Evolutionary conservation across 2,888 invertebrate genomes (phyloP), one percentile per base, ranked within the genome.

Genomic region (Pachliopta kotzebuea): DNA sequence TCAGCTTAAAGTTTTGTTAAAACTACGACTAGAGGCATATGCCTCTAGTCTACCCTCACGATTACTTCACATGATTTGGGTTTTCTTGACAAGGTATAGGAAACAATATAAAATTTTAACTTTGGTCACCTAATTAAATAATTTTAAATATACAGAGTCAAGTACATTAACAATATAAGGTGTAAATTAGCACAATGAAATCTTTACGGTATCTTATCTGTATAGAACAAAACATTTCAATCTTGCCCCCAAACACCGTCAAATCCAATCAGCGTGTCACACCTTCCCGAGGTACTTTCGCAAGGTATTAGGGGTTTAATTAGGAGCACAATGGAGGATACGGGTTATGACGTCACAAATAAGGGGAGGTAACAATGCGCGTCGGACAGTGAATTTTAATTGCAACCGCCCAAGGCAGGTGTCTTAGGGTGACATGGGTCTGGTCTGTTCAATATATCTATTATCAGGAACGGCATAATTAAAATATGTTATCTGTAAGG

Each of bases 291-390:
- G 29, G 65, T 65, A 60, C 66, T 66, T 68, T 67, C 74, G 76
- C 69, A 70, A 71, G 69, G 68, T 76, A 78, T 80, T 80, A 81
- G 80, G 74, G 75, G 74, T 81, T 86, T 85, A 85, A 86, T 86
- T 84, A 84, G 77, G 75, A 72, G 71, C 73, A 79, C 79, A 80
- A 79, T 80, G 77, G 65, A 52, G 42, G 83, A 72, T 67, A 70
- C 60, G 76, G 78, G 69, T 67, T 71, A 69, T 76, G 75, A 76
- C 76, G 75, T 77, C 77, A 76, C 75, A 73, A 72, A 74, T 72
- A 73, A 71, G 69, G 72, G 72, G 42, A 49, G 71, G 70, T 76
- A 76, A 84, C 83, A 83, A 83, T 78, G 77, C 76, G 69, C 72
- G 76, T 63, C 66, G 70, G 71, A 75, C 76, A 79, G 79, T 77